phyloP scores from a whole-genome alignment of 35 echinoderm and acorn worm genomes.

The Lytechinus pictus region DNA sequence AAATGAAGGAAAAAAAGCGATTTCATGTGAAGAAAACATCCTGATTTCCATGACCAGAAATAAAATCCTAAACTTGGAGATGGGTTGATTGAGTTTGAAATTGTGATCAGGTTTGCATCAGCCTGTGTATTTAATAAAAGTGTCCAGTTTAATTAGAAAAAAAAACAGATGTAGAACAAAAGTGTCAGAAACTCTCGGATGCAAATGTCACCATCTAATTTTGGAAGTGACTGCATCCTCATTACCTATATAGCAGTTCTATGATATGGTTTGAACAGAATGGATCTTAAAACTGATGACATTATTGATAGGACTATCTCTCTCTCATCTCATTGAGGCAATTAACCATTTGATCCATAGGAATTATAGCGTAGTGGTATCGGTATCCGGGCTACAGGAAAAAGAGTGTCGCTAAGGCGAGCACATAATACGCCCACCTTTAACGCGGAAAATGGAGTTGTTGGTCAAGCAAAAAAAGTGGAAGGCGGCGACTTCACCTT shows the following conservation, averaged over 20 bases:
- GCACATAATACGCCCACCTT: too few relatives aligned
- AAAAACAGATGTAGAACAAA: too few relatives aligned
- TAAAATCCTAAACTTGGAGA: too few relatives aligned
- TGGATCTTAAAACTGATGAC: not conserved
- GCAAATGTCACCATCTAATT: not conserved
- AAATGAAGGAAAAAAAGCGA: not conserved
- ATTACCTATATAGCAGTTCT: not conserved
- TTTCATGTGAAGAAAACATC: not conserved
- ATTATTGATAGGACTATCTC: not conserved
- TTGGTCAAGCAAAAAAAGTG: too few relatives aligned
- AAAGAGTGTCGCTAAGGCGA: too few relatives aligned
- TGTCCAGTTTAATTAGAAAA: too few relatives aligned
- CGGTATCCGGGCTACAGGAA: too few relatives aligned
- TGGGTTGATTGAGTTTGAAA: too few relatives aligned
- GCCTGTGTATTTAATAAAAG: not conserved
- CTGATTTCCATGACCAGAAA: not conserved
- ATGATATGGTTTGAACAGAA: not conserved
- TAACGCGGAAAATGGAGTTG: too few relatives aligned
- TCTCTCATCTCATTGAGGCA: not conserved
- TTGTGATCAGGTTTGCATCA: not conserved
- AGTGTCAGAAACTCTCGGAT: not conserved
- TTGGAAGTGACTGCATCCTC: not conserved
- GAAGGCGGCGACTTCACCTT: too few relatives aligned
- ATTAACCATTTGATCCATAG: not conserved
- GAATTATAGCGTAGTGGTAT: too few relatives aligned